Conservation (phyloP, 1,140 invertebrate genomes). For the Papilio polyxenes region DNA sequence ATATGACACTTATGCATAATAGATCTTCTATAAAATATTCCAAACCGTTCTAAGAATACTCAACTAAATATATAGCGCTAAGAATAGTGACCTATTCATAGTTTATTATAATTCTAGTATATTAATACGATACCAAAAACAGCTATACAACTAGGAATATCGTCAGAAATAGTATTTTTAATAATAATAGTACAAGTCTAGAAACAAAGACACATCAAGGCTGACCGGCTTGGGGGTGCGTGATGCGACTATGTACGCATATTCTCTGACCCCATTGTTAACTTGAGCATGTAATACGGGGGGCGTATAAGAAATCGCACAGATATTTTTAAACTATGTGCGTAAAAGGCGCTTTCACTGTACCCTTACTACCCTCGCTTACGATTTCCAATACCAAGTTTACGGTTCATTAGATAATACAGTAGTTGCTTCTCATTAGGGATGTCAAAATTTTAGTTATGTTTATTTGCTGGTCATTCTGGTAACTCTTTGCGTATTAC, state of each 20-base stretch:
- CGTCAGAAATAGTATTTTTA: neutral
- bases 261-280: constrained; percentile 9
- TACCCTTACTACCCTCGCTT: constrained; percentile 6
- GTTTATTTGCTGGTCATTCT: neutral
- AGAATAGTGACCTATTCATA: neutral
- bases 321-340: constrained; percentile 33
- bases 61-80: neutral
- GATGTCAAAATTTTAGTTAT: neutral
- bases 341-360: constrained; percentile 30
- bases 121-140: neutral
- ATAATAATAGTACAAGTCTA: constrained; percentile 14
- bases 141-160: neutral
- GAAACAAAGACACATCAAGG: constrained; percentile 29
- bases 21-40: neutral
- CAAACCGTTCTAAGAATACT: neutral
- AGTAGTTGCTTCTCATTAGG: neutral
- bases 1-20: neutral
- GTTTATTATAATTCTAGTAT: neutral
- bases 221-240: constrained; percentile 25
- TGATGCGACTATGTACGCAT: constrained; percentile 12
- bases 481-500: too few species aligned
- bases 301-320: constrained; percentile 1
- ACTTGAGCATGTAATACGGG: constrained; percentile 19
- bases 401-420: constrained; percentile 1
- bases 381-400: constrained; percentile 22